Conservation (phyloP, 1,140 invertebrate genomes). For the Drosophila truncata region DNA sequence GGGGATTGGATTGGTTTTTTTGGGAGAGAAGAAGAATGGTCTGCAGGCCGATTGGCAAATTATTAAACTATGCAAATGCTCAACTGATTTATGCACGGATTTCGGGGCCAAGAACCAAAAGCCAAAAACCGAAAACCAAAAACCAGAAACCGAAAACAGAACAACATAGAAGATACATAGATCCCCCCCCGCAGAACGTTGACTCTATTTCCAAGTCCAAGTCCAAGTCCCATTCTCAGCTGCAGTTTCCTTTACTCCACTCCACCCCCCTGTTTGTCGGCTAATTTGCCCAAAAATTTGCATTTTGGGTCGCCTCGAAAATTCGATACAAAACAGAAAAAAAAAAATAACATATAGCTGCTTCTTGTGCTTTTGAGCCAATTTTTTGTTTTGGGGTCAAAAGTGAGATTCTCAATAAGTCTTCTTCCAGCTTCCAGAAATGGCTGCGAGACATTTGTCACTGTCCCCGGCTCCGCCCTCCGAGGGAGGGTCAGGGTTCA, state of each 20-base stretch:
- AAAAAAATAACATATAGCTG: constrained; percentile 3
- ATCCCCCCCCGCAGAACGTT: not conserved
- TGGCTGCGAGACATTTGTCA: constrained; percentile 55
- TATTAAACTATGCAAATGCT: constrained; percentile 80
- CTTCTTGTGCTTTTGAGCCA: constrained; percentile 25
- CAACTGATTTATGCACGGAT: constrained; percentile 57
- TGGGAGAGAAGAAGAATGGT: constrained; percentile 20
- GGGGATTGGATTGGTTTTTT: not conserved
- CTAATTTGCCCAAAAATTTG: constrained; percentile 59
- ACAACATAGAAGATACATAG: not conserved
- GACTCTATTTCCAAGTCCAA: constrained; percentile 11
- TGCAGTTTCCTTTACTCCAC: constrained; percentile 11
- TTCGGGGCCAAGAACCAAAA: constrained; percentile 19
- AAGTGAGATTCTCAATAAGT: constrained; percentile 73
- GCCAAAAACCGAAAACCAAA: not conserved
- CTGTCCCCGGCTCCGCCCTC: constrained; percentile 26
- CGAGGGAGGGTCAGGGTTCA: constrained; percentile 41
- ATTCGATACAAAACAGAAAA: constrained; percentile 13
- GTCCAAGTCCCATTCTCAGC: constrained; percentile 6
- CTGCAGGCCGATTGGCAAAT: constrained; percentile 48
- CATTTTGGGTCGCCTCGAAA: constrained; percentile 65
- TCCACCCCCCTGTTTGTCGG: not conserved
- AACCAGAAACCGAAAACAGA: constrained; percentile 23
- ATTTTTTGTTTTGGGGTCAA: constrained; percentile 63
- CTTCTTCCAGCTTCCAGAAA: constrained; percentile 20